Evolutionary conservation across 30 jellyfish, hydroid and myxozoan species (phyloP), one percentile per base, ranked within the genome.

Genomic region (Turritopsis rubra): DNA sequence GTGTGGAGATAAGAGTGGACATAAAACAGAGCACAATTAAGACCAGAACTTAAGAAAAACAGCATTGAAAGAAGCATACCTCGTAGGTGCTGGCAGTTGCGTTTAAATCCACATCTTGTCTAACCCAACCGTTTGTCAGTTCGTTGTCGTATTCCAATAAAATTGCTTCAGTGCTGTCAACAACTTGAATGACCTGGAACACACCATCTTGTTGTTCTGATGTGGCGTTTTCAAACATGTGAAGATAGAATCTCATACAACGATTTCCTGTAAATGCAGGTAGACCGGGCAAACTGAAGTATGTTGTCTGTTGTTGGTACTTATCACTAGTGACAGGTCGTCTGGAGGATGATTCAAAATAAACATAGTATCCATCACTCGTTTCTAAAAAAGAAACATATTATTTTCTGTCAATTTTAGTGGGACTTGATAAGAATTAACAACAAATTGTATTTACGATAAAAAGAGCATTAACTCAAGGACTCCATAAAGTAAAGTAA

Each of bases 191-290:
- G 16, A 68, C 77, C 31, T 27, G 77, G 30, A 68, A 68, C 0
- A 9, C 77, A 27, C 77, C 77, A 9, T 1, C 8, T 7, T 0
- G 16, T 1, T 9, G 29, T 66, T 21, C 27, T 68, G 30, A 1
- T n/a, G 77, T 68, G 30, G 4, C 30, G 19, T 68, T 68, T 19
- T 68, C 77, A 68, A n/a, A 68, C 77, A 68, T 68, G 77, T 68
- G 77, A 68, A 68, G 77, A 23, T 27, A 68, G 30, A 68, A 68
- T 68, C 77, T 16, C 77, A 68, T 68, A 27, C 77, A 68, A n/a
- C 77, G 28, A 27, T 9, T 9, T n/a, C 77, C 77, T n/a, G 31
- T 68, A 22, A 68, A 68, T 68, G 77, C 77, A 7, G 77, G 77
- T n/a, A 7, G 30, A 9, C 19, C 30, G 19, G 31, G 31, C 9